Conservation (phyloP, 2,797 vertebrate species). For the Smutsia temminckii region DNA sequence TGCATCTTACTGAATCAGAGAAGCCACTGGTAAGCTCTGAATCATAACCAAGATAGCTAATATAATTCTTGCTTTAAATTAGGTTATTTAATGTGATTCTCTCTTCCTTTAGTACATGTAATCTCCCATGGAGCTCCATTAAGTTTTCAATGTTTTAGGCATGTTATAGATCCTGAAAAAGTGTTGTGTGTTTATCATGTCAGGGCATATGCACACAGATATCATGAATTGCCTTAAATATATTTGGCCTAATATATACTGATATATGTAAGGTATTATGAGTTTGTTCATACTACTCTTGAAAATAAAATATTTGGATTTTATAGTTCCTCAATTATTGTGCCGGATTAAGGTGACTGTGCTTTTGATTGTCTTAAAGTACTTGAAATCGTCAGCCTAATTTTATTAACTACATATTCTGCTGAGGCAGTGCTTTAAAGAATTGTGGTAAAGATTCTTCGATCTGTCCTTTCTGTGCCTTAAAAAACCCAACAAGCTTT, state of each 20-base stretch:
- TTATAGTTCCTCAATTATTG: conserved; percentile 11
- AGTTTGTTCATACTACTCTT: conserved; percentile 42
- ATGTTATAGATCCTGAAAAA: conserved; percentile 39
- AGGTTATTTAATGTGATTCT: conserved; percentile 80
- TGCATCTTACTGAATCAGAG: conserved; percentile 84
- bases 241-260: background rate
- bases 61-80: conserved; percentile 84
- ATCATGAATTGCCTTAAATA: background rate
- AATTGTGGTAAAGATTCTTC: background rate
- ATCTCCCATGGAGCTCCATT: conserved; percentile 67
- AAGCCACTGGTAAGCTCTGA: conserved; percentile 79
- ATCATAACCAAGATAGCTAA: conserved; percentile 82
- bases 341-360: background rate
- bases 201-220: background rate
- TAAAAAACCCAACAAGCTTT: background rate
- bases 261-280: background rate
- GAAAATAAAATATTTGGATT: conserved; percentile 16
- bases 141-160: conserved; percentile 61
- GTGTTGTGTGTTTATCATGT: background rate
- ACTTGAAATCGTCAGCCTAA: background rate
- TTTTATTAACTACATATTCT: conserved; percentile 32
- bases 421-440: background rate
- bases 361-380: conserved; percentile 36
- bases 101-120: conserved; percentile 69
- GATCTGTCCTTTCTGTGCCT: background rate